Base-by-base conservation (phyloP, 1,140 invertebrate species). In the Apis laboriosa region DNA sequence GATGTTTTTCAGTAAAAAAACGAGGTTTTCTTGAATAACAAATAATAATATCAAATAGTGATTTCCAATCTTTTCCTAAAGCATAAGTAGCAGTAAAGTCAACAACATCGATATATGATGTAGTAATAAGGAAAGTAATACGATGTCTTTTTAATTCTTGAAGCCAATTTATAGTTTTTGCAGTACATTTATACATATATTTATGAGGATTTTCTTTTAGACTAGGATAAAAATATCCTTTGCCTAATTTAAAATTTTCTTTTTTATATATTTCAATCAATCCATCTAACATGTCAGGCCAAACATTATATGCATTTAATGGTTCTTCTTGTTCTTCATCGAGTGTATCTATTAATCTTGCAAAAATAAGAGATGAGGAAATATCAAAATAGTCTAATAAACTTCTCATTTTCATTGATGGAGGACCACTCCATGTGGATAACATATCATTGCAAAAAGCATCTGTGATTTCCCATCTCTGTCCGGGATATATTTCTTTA, bases 321-420 rank as follows among this genome's bases (percentile, higher is more conserved):
- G 86, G 88, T 73, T 87, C 86, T 55, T 92, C 94, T 73, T 93
- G 92, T 88, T 94, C 90, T 89, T 95, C 93, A 90, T 97, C 97
- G 11, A 96, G 84, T 3, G 95, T 92, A 91, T 98, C 97, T 55
- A 98, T 95, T n/a, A 95, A 94, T 90, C 96, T 95, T 2, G 97
- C 97, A 93, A 97, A 97, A 8, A 95, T 94, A n/a, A 97, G 86
- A 17, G 95, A 94, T 19, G 95, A 94, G 1, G 96, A 95, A 88
- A 96, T 96, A 91, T 97, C 97, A 93, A 97, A 98, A 90, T 96
- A 97, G 91, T 97, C 97, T 34, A 97, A 93, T 68, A 97, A 93
- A 55, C 96, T 95, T 68, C 97, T 94, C 89, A 97, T 95, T 90
- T 96, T 94, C 76, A 94, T 86, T 0, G 95, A 94, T 51, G 95